Percentiles rank a stretch among this genome's conserved stretches.
Conservation (phyloP, 2,113 vertebrate genomes). For the Scatophagus argus region DNA sequence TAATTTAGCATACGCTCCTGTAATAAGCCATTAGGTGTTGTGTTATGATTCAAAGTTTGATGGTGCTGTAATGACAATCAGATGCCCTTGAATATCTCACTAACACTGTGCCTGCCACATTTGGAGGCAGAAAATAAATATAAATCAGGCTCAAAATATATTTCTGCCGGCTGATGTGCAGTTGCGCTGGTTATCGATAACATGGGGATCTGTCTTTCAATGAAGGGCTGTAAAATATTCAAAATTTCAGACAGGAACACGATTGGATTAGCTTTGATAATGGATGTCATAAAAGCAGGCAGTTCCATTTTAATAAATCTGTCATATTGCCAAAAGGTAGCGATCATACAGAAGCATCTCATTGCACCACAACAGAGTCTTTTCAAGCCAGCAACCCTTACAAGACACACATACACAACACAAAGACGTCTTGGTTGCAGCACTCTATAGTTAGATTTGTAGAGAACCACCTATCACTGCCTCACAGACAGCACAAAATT, state of each 20-base stretch:
- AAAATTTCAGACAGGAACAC: slow-evolving; percentile 61
- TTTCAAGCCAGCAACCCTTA: background rate
- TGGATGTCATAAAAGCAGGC: slow-evolving; percentile 76
- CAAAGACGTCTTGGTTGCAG: background rate
- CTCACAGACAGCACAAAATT: slow-evolving; percentile 3
- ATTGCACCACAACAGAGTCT: slow-evolving; percentile 45
- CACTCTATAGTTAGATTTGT: slow-evolving; percentile 14
- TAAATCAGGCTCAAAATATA: slow-evolving; percentile 61
- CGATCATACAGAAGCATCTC: slow-evolving; percentile 64
- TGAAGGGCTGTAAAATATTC: slow-evolving; percentile 65
- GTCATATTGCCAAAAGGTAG: slow-evolving; percentile 63
- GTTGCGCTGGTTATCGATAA: slow-evolving; percentile 24
- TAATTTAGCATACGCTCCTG: slow-evolving; percentile 81
- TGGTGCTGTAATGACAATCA: slow-evolving; percentile 72
- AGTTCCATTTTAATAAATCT: slow-evolving; percentile 76
- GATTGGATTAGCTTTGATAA: slow-evolving; percentile 80
- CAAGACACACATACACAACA: background rate
- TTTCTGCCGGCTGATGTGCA: slow-evolving; percentile 6
- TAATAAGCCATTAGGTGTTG: slow-evolving; percentile 81
- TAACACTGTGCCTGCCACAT: slow-evolving; percentile 45
- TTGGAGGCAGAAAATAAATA: slow-evolving; percentile 54
- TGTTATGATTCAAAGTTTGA: slow-evolving; percentile 73
- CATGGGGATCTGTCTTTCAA: slow-evolving; percentile 28
- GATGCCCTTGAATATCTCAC: slow-evolving; percentile 71
- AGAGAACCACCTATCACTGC: slow-evolving; percentile 25